These are phyloP conservation scores for Allophyes oxyacanthae DNA, from an alignment of 2,888 invertebrate genomes.

Conservation along the genomic window DNA sequence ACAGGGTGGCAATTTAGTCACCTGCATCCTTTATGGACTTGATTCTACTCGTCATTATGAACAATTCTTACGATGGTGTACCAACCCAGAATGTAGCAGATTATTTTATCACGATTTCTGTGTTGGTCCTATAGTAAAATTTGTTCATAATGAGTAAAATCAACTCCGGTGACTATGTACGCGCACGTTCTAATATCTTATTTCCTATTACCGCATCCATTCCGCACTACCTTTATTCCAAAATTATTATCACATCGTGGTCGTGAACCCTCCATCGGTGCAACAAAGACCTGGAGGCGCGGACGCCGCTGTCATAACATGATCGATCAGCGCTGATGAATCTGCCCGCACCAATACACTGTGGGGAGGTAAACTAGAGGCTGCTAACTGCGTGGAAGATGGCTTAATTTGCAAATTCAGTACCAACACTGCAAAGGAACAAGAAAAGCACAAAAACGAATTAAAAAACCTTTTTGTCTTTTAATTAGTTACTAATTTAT, in stretches of 20 bases:
- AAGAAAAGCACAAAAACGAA: too few species aligned
- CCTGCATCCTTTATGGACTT: too few species aligned
- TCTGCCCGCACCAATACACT: constrained; percentile 45
- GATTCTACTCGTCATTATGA: too few species aligned
- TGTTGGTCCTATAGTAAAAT: too few species aligned
- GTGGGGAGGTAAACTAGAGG: constrained; percentile 9
- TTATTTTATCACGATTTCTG: too few species aligned
- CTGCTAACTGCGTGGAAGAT: neutral
- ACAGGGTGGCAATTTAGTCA: too few species aligned
- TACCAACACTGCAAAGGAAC: neutral
- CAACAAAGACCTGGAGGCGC: constrained; percentile 62
- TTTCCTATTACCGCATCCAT: constrained; percentile 11
- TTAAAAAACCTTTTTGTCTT: too few species aligned
- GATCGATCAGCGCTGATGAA: constrained; percentile 79
- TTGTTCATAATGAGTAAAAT: too few species aligned
- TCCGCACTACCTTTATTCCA: constrained; percentile 12
- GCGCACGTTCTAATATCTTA: neutral
- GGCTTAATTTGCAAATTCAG: neutral
- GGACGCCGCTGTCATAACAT: constrained; percentile 74
- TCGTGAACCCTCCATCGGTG: constrained; percentile 51
- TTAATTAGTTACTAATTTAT: too few species aligned
- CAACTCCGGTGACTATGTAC: too few species aligned
- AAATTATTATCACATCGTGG: constrained; percentile 5
- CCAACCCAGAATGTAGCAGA: too few species aligned
- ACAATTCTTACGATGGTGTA: too few species aligned